phyloP scores from a whole-genome alignment of 2,113 vertebrate genomes.

The Erythrolamprus reginae region DNA sequence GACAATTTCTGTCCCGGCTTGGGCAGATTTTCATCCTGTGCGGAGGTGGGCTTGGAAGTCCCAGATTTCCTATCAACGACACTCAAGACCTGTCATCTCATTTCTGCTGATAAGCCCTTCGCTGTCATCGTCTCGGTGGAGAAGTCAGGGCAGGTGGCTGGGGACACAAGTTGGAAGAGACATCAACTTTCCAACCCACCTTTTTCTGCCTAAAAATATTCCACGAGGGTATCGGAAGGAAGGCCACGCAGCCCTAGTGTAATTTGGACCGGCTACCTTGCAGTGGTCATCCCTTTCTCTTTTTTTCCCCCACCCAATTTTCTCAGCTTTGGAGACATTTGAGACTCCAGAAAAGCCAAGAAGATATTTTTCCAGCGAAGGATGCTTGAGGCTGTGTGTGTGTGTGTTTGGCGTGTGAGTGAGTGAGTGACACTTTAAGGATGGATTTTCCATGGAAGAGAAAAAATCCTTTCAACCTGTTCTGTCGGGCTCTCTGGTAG shows the following conservation, averaged over 20 bases:
- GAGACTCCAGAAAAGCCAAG: background rate
- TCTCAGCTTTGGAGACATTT: background rate
- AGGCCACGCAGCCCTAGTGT: background rate
- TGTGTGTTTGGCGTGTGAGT: too few species aligned
- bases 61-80: background rate
- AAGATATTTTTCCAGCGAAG: background rate
- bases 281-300: background rate
- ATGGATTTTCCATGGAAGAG: too few species aligned
- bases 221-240: background rate
- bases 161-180: background rate
- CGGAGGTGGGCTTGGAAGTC: background rate
- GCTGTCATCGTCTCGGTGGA: conserved; percentile 11
- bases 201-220: conserved; percentile 19
- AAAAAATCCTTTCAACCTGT: too few species aligned
- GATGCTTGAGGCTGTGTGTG: background rate
- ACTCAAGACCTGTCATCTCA: background rate
- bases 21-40: fast-evolving
- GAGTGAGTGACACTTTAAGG: too few species aligned
- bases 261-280: background rate
- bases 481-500: too few species aligned
- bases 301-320: background rate
- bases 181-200: background rate
- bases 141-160: conserved; percentile 10
- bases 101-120: background rate
- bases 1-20: background rate